Base-by-base conservation (phyloP, 2,888 invertebrate genomes). In the Abrostola tripartita region DNA sequence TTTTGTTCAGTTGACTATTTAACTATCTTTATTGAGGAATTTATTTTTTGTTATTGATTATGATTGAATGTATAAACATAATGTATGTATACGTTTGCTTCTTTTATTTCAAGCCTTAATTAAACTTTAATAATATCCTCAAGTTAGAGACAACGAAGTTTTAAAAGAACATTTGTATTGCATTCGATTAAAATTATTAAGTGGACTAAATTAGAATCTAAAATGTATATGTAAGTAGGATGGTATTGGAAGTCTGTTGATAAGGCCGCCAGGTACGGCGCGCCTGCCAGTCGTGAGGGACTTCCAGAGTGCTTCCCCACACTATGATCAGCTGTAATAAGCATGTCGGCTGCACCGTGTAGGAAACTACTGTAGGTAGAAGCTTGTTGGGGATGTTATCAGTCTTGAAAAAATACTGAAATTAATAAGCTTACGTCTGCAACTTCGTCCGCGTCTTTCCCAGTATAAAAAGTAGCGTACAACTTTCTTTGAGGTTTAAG, bases 1-100 rank as follows among this genome's bases (percentile, higher is more conserved):
- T 92, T 92, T 92, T 90, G 86, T 86, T 76, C 81, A 65, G 65
- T 58, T 61, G 56, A 42, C 51, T 53, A 65, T 76, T 71, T 70
- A 50, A 35, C n/a, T 47, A 12, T 40, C 38, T 52, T 57, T 52
- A 57, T 24, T 37, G 24, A 65, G 61, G 6, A 24, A 54, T 47
- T 8, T 9, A 9, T 24, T 47, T 24, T 5, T 2, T 9, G 7
- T 9, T 14, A 37, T 5, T 11, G n/a, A 37, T 47, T 0, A 14
- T 49, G 58, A 35, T 1, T 12, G 40, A 35, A 52, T 0, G 7
- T 11, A 0, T 40, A 24, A 12, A 14, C 24, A 5, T 24, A 5
- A 14, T 4, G 14, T 24, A 14, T 9, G 2, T 47, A 4, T 24
- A 9, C 4, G 1, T 5, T 47, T 0, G 4, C 5, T 24, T 9